These are phyloP conservation scores for Lonchura striata DNA, from an alignment of 2,113 vertebrate species.

Conservation along the genomic window DNA sequence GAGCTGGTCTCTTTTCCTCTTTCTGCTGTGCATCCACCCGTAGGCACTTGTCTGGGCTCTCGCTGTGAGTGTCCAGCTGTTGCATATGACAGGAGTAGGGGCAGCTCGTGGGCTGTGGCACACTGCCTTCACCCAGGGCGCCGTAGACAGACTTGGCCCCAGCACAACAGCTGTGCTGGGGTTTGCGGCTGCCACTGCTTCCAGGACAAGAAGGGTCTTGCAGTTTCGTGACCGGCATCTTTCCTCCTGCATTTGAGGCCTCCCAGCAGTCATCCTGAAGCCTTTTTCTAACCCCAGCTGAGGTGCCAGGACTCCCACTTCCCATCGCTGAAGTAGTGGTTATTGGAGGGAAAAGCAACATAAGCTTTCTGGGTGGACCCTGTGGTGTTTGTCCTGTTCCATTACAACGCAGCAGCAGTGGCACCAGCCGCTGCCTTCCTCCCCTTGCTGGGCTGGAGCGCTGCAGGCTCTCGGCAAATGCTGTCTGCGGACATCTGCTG, in stretches of 20 bases:
- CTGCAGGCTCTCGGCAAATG: neutral
- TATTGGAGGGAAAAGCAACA: neutral
- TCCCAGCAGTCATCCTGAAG: neutral
- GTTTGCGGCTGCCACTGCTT: neutral
- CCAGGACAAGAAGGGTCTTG: neutral
- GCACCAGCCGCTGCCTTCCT: conserved; percentile 21
- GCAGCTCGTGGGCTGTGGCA: neutral
- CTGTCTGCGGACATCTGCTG: conserved; percentile 59
- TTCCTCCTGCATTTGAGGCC: neutral
- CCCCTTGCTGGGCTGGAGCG: neutral
- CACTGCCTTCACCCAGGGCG: fast-evolving
- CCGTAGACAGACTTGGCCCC: fast-evolving
- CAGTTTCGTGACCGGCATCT: neutral
- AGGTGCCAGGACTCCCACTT: neutral
- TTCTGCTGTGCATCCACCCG: neutral
- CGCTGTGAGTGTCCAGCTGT: neutral
- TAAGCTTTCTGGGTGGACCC: neutral
- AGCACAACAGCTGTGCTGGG: fast-evolving
- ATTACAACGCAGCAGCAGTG: conserved; percentile 1
- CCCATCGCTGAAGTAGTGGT: fast-evolving
- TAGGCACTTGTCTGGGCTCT: neutral
- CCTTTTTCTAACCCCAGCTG: neutral
- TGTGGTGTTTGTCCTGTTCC: neutral
- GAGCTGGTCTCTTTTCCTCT: neutral
- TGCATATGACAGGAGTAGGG: fast-evolving